Evolutionary conservation across 2,888 invertebrate genomes (phyloP).

Genomic region (Fissipunctia ypsillon): DNA sequence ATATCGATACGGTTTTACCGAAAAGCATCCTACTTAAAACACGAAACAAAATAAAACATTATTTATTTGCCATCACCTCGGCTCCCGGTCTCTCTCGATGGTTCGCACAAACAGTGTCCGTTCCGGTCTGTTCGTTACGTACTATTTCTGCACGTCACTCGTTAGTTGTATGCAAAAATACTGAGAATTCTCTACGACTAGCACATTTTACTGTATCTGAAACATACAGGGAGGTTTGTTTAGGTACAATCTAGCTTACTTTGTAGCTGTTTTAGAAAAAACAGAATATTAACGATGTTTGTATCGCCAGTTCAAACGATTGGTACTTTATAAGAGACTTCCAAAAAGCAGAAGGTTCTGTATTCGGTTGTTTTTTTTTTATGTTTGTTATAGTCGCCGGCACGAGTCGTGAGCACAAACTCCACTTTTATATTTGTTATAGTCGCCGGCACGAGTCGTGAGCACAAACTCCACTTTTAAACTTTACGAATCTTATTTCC

Average conservation of each 20-base stretch:
- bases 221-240: conserved; percentile 30
- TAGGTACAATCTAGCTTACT: neutral
- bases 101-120: conserved; percentile 75
- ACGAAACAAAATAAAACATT: neutral
- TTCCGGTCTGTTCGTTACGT: conserved; percentile 83
- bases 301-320: no score
- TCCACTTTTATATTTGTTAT: no score
- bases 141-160: conserved; percentile 65
- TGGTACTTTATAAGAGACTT: no score
- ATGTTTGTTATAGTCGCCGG: no score
- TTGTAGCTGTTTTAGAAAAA: neutral
- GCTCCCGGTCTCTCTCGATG: conserved; percentile 40
- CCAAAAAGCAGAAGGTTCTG: no score
- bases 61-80: neutral
- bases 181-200: conserved; percentile 43
- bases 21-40: neutral
- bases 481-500: no score
- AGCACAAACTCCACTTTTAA: no score
- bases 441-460: no score
- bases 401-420: no score
- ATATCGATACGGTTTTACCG: neutral
- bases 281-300: neutral
- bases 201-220: conserved; percentile 22
- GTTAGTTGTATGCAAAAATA: conserved; percentile 70
- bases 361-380: no score